Base-by-base conservation (phyloP, 64 coral and sea anemone species). In the Montipora capricornis region DNA sequence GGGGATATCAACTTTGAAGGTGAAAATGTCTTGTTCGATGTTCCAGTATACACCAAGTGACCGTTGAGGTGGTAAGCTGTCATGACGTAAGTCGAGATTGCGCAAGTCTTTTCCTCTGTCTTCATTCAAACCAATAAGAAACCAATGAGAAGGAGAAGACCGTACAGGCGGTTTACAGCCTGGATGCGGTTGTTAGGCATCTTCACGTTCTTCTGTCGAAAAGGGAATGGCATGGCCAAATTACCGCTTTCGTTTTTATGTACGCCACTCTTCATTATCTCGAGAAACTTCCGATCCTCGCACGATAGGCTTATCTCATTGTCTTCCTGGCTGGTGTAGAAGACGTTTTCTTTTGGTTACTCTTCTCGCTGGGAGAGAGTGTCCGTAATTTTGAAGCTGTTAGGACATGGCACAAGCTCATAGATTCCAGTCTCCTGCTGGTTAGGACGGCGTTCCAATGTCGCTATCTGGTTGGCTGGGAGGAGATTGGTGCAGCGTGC, bases 191-290 rank as follows among this genome's bases (percentile, higher is more conserved):
- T 96, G 73, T 93, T 90, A n/a, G 90, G 95, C 73, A 89, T 78
- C 9, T 62, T 47, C 20, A 50, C 11, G 45, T 76, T 48, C n/a
- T 19, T 29, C 47, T 17, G 75, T 45, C 79, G 80, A 57, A 92
- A 96, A 58, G 95, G 95, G 1, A 92, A 70, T 5, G 90, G 95
- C 90, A 96, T 89, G 1, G 80, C 90, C 95, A 90, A 96, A 79
- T 96, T 96, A 4, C 94, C 90, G 19, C 47, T 3, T 22, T 44
- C 62, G 47, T 96, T 89, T 59, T 50, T 89, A 29, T 96, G 86
- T 19, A 83, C 78, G 5, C 62, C 61, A 6, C 15, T 71, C 15
- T 95, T 82, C 84, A 95, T 91, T n/a, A 92, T 82, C 1, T 88
- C 57, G 2, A 88, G 51, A 15, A 96, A 92, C 55, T 68, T 82